Evolutionary conservation across 2,113 vertebrate species (phyloP).

Genomic region (Alaudala cheleensis): DNA sequence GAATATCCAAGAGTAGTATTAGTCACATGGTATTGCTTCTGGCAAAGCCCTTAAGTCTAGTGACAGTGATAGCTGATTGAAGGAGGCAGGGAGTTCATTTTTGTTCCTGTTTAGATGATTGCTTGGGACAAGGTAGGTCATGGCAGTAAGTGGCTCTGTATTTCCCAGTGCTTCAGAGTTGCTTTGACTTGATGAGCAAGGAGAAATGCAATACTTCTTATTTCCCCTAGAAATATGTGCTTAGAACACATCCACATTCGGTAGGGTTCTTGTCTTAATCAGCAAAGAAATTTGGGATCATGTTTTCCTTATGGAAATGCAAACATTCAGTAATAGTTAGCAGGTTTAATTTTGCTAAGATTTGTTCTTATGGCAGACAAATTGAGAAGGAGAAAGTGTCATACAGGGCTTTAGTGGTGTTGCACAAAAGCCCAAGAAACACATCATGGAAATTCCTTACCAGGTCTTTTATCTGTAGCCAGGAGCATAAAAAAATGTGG

Average conservation of each 20-base stretch:
- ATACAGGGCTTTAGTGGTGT: neutral
- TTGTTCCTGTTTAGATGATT: neutral
- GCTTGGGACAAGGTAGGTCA: neutral
- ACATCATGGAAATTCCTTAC: neutral
- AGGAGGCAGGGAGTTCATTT: slow-evolving; percentile 15
- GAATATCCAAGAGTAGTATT: neutral
- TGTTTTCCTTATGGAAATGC: neutral
- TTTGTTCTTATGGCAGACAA: neutral
- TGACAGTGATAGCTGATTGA: neutral
- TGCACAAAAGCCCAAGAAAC: neutral
- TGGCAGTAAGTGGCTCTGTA: neutral
- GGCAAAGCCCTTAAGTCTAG: neutral
- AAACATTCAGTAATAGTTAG: neutral
- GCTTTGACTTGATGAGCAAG: neutral
- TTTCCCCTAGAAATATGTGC: neutral
- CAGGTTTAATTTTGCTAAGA: neutral
- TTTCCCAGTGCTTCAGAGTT: neutral
- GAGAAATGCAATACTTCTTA: neutral
- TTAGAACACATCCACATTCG: neutral
- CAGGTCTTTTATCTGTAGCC: neutral
- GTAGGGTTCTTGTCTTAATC: neutral
- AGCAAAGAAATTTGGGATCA: neutral
- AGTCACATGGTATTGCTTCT: neutral
- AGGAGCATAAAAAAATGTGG: neutral
- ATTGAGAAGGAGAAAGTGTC: neutral